Evolutionary conservation across 2,113 vertebrate species (phyloP), one percentile per base, ranked within the genome.

Genomic region (Cyanocitta stelleri): DNA sequence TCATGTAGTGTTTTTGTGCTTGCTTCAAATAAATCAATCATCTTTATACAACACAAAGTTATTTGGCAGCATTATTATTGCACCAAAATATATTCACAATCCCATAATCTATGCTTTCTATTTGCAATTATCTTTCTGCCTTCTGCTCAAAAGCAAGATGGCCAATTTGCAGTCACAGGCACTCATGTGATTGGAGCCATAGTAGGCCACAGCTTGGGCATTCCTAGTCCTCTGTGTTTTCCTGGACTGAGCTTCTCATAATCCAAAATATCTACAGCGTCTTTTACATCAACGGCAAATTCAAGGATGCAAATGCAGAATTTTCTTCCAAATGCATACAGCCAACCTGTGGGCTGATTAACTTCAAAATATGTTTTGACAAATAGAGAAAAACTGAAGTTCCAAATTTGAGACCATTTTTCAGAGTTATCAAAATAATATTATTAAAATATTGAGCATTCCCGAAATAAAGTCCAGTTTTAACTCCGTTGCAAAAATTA

Each of bases 181-280:
- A 26, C 49, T 62, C 41, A 15, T 13, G 20, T 32, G 20, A 66
- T 29, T 27, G 4, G 56, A 89, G n/a, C 37, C n/a, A 12, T 2
- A 29, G 27, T 2, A n/a, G 11, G 23, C 15, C 41, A 49, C 32
- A 61, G 0, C 26, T 6, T 52, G n/a, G 37, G 22, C 43, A 32
- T 9, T n/a, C 18, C 56, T 13, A 43, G 10, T 32, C 29, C 26
- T 83, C 49, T 46, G 18, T 35, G 59, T 55, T 73, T 48, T 78
- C 43, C 78, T 29, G 16, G 22, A 41, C 39, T 55, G 43, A 39
- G 39, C 37, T 27, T 56, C 49, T 63, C 16, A 13, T 15, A 35
- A 80, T 32, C 49, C 48, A 58, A 59, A 87, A 75, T 4, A n/a
- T 9, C 6, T 16, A 54, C 5, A 77, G 23, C 0, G 0, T 7